A percentile compares a stretch with the other conserved stretches of the same genome.
These are phyloP conservation scores for Holocentrus rufus DNA, from an alignment of 2,797 vertebrate species.

Conservation along the genomic window DNA sequence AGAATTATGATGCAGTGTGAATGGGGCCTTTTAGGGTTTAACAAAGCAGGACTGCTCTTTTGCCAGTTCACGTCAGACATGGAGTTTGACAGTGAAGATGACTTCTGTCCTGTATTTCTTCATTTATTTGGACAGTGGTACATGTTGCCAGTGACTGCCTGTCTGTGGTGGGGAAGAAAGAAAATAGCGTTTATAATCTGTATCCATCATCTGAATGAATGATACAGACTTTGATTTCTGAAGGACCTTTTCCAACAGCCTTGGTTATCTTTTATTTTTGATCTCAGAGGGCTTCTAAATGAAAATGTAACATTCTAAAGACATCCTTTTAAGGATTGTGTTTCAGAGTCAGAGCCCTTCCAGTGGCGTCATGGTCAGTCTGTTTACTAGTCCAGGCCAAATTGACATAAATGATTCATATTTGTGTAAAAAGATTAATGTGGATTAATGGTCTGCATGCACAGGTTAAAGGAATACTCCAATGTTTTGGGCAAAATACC, in stretches of 20 bases:
- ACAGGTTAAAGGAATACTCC: too few relatives aligned
- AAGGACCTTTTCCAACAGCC: constrained; percentile 9
- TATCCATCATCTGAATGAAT: constrained; percentile 1
- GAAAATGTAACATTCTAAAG: constrained; percentile 13
- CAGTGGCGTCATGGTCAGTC: neutral
- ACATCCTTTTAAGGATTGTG: neutral
- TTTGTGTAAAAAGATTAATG: constrained; percentile 15
- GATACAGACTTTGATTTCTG: constrained; percentile 1
- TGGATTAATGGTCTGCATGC: too few relatives aligned
- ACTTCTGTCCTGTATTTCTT: neutral
- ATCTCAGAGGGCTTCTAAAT: constrained; percentile 34
- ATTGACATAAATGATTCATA: constrained; percentile 12
- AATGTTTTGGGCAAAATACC: too few relatives aligned
- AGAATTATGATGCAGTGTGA: too few relatives aligned
- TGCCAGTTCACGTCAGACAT: neutral
- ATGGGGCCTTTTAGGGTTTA: neutral
- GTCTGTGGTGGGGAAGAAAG: constrained; percentile 3
- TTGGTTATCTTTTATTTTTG: constrained; percentile 7
- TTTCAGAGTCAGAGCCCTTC: neutral
- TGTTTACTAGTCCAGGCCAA: constrained; percentile 9
- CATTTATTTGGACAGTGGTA: constrained; percentile 5
- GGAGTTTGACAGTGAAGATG: neutral
- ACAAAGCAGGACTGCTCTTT: neutral
- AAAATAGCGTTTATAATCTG: neutral
- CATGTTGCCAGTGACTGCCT: neutral